Percentiles rank a stretch among this genome's conserved stretches.
Conservation (phyloP, 2,113 vertebrate species). For the Pelmatolapia mariae region DNA sequence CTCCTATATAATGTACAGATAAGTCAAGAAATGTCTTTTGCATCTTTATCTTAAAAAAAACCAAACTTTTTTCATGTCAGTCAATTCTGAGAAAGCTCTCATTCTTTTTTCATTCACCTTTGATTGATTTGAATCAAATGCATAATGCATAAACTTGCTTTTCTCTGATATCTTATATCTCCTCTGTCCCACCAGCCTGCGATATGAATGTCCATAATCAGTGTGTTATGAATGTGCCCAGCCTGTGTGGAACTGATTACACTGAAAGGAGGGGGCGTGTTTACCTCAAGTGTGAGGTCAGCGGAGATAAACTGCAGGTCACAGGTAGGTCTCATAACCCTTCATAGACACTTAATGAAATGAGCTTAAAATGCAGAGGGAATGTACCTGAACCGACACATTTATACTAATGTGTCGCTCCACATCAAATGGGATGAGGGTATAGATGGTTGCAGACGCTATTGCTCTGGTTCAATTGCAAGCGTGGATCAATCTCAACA, state of each 20-base stretch:
- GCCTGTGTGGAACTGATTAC: conserved; percentile 92
- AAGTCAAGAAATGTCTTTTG: neutral
- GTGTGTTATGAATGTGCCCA: conserved; percentile 94
- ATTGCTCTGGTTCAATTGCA: neutral
- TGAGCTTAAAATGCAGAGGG: neutral
- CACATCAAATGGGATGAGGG: neutral
- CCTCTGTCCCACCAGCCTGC: conserved; percentile 76
- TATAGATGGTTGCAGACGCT: neutral
- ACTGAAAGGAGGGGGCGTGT: conserved; percentile 90
- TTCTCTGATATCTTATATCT: neutral
- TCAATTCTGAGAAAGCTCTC: neutral
- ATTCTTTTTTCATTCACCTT: neutral
- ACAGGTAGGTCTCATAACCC: conserved; percentile 72
- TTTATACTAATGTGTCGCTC: neutral
- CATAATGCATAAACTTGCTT: neutral
- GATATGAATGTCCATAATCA: conserved; percentile 97
- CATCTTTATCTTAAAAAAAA: neutral
- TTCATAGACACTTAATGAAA: neutral
- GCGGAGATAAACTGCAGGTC: conserved; percentile 82
- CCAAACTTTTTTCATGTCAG: neutral
- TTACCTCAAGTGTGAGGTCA: conserved; percentile 88
- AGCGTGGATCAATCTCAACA: neutral
- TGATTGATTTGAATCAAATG: neutral
- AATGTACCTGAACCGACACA: neutral
- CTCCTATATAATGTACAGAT: neutral